phyloP scores from a whole-genome alignment of 1,140 invertebrate species.

The Habropoda laboriosa region DNA sequence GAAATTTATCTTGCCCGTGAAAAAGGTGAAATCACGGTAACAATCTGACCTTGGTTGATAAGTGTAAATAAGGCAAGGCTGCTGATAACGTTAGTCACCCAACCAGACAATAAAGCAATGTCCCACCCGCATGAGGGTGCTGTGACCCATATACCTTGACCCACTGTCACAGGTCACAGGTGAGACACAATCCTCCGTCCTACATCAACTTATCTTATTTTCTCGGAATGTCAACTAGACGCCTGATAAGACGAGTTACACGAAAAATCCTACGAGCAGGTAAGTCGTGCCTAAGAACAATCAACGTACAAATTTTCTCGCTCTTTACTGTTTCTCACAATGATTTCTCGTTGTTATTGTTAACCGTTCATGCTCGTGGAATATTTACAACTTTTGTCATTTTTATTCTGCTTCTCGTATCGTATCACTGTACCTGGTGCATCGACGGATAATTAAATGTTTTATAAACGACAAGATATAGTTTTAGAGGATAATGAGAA shows the following conservation, averaged over 20 bases:
- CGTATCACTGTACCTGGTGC: too few relatives aligned
- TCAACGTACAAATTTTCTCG: neutral
- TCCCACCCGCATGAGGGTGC: slow-evolving; percentile 80
- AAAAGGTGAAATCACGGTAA: slow-evolving; percentile 36
- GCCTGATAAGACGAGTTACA: slow-evolving; percentile 57
- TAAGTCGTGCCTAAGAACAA: neutral
- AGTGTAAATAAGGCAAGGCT: slow-evolving; percentile 72
- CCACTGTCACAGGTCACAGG: slow-evolving; percentile 75
- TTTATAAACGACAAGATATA: too few relatives aligned
- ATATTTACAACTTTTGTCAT: too few relatives aligned
- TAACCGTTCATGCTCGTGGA: too few relatives aligned
- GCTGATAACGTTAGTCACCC: slow-evolving; percentile 69
- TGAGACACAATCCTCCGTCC: slow-evolving; percentile 64
- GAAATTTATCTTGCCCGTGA: slow-evolving; percentile 20
- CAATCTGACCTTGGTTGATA: slow-evolving; percentile 67
- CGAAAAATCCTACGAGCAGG: neutral
- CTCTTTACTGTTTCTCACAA: too few relatives aligned
- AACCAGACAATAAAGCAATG: slow-evolving; percentile 72
- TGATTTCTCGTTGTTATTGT: too few relatives aligned
- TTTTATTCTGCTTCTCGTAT: too few relatives aligned
- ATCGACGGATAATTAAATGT: too few relatives aligned
- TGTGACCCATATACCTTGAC: slow-evolving; percentile 80
- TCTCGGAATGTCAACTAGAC: slow-evolving; percentile 51
- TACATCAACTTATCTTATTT: slow-evolving; percentile 69
- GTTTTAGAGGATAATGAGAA: too few relatives aligned